Percentiles rank a stretch among this genome's conserved stretches.
Evolutionary conservation across 2,113 vertebrate species (phyloP).

Genomic region (Boulengeromyrus knoepffleri): DNA sequence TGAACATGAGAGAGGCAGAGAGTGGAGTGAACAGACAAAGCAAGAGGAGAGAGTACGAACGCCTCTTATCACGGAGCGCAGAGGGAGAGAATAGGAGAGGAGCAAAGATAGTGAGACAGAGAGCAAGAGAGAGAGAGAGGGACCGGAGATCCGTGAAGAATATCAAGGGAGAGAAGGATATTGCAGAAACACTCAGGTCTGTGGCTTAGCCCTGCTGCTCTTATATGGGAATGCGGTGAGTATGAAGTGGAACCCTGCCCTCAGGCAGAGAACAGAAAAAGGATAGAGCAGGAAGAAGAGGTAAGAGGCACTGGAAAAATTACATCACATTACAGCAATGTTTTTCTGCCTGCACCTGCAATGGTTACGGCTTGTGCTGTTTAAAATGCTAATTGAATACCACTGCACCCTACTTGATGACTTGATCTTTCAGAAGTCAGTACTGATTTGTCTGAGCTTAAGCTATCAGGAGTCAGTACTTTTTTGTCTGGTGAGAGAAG

Average conservation of each 20-base stretch:
- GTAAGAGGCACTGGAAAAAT: background rate
- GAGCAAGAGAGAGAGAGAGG: background rate
- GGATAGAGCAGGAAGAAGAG: background rate
- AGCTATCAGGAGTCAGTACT: background rate
- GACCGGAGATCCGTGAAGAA: background rate
- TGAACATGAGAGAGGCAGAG: constrained; percentile 39
- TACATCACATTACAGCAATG: background rate
- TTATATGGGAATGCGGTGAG: constrained; percentile 3
- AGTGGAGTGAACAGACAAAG: constrained; percentile 36
- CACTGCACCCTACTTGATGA: background rate
- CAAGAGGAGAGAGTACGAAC: constrained; percentile 24
- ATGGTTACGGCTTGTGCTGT: background rate
- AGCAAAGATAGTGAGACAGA: background rate
- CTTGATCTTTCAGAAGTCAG: background rate
- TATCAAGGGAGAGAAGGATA: background rate
- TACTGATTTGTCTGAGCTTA: background rate
- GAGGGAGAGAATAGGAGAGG: constrained; percentile 16
- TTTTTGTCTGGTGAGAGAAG: background rate
- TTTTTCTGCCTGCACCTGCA: no score
- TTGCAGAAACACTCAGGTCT: background rate
- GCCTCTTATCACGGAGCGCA: background rate
- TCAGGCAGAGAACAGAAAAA: background rate
- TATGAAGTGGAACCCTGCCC: background rate
- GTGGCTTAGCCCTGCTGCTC: background rate
- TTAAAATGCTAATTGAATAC: background rate